A percentile compares a stretch with the other conserved stretches of the same genome.
Evolutionary conservation across 1,140 invertebrate genomes (phyloP).

Genomic region (Brachionus asplanchnoidis): DNA sequence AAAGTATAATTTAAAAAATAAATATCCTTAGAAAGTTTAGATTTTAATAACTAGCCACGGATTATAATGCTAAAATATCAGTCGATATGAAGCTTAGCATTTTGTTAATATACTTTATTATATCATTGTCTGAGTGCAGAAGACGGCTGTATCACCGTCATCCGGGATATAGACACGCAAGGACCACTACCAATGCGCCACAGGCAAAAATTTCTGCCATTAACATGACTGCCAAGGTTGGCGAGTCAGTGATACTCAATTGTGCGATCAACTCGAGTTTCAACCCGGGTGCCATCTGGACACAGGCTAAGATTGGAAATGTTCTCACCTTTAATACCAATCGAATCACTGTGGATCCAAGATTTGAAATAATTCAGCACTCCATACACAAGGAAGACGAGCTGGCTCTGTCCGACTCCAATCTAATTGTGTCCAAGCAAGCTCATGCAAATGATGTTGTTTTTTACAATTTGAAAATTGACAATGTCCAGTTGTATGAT

Average conservation of each 20-base stretch:
- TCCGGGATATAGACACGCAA: background rate
- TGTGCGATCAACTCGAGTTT: constrained; percentile 6
- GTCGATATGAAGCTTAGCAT: background rate
- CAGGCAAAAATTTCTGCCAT: background rate
- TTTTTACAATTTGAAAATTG: constrained; percentile 25
- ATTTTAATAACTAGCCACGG: background rate
- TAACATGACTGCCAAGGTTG: constrained; percentile 32
- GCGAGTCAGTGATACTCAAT: background rate
- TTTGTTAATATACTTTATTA: background rate
- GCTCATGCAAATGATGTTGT: background rate
- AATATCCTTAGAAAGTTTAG: constrained; percentile 24
- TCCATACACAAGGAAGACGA: constrained; percentile 3
- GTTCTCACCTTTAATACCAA: constrained; percentile 32
- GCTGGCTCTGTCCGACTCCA: background rate
- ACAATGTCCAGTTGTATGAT: constrained; percentile 41
- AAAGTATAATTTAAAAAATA: constrained; percentile 18
- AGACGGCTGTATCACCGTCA: background rate
- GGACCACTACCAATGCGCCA: background rate
- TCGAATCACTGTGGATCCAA: constrained; percentile 25
- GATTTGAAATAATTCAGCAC: constrained; percentile 33
- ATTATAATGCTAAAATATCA: background rate
- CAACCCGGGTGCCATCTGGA: constrained; percentile 23
- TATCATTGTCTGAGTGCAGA: background rate
- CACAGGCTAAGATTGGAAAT: constrained; percentile 29
- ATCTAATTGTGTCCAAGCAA: background rate